A percentile compares a stretch with the other conserved stretches of the same genome.
These are phyloP conservation scores for Otolemur crassicaudatus DNA, from an alignment of 2,797 vertebrate species.

Conservation along the genomic window DNA sequence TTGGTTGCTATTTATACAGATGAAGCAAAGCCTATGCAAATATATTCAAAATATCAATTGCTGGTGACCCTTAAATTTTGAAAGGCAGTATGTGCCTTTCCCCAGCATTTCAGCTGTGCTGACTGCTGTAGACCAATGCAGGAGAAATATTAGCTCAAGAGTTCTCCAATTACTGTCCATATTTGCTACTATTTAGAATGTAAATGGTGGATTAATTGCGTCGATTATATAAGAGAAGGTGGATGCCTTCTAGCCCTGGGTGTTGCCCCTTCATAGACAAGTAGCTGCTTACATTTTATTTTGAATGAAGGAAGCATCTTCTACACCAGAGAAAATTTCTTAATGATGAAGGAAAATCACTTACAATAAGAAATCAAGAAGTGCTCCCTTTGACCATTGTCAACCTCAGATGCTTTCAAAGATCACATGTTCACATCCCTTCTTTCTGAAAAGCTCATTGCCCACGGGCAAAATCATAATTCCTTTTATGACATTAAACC, in stretches of 20 bases:
- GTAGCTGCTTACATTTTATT: conserved; percentile 37
- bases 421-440: background rate
- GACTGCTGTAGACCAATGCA: conserved; percentile 22
- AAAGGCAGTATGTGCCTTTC: conserved; percentile 69
- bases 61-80: conserved; percentile 79
- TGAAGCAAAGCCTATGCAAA: conserved; percentile 71
- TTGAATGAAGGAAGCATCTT: background rate
- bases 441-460: background rate
- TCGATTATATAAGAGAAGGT: conserved; percentile 52
- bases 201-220: conserved; percentile 75
- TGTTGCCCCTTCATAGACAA: background rate
- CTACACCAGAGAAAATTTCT: background rate
- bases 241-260: background rate
- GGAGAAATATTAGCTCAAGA: conserved; percentile 70
- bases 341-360: conserved; percentile 5
- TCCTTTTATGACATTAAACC: background rate
- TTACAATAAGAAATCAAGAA: background rate
- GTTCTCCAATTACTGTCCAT: conserved; percentile 58
- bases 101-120: conserved; percentile 52
- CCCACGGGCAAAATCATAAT: background rate
- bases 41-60: conserved; percentile 71
- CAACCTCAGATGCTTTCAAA: background rate
- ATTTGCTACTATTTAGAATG: conserved; percentile 57
- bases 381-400: background rate
- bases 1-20: background rate